Base-by-base conservation (phyloP, 2,888 invertebrate species). In the Drosophila borealis region DNA sequence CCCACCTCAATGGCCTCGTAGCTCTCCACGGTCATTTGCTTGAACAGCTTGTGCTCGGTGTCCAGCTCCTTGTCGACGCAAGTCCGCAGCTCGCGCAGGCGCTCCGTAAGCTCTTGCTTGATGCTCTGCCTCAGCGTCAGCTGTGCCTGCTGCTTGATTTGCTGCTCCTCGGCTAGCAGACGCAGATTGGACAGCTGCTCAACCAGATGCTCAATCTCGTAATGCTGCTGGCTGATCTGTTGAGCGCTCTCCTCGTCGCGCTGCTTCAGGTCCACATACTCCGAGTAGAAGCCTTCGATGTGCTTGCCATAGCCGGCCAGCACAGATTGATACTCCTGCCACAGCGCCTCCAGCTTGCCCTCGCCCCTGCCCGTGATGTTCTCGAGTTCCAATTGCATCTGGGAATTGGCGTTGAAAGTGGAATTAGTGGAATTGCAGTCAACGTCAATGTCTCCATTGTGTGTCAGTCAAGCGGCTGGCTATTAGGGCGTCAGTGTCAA, bases 1-100 rank as follows among this genome's bases (percentile, higher is more conserved):
- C 56, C 14, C 50, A 90, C 90, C 81, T 90, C 88, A 3, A 90
- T 65, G 3, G 79, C 73, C 59, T 94, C 93, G 76, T 94, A 94
- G 78, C 96, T 95, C 39, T 93, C 91, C 48, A 95, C 94, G 10
- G 95, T 95, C 89, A 96, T 92, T 21, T 93, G 74, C 21, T 94
- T 94, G 34, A 96, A 91, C 70, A 94, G 93, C 19, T 93, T 91
- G 29, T 93, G 93, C 62, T 95, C 94, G 8, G 91, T 89, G 6
- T 91, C 92, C 65, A 93, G 92, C 59, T 93, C 93, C 0, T 90
- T 73, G 64, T 94, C 94, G 6, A 94, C 93, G n/a, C 93, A 93
- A 14, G 82, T 91, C 78, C 95, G 95, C 84, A 94, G 91, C 81
- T 92, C 93, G 74, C 92, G 92, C 70, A 93, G 93, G 17, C 92